Evolutionary conservation across 2,113 vertebrate species (phyloP).

Genomic region (Stomatorhinus ivindoensis): DNA sequence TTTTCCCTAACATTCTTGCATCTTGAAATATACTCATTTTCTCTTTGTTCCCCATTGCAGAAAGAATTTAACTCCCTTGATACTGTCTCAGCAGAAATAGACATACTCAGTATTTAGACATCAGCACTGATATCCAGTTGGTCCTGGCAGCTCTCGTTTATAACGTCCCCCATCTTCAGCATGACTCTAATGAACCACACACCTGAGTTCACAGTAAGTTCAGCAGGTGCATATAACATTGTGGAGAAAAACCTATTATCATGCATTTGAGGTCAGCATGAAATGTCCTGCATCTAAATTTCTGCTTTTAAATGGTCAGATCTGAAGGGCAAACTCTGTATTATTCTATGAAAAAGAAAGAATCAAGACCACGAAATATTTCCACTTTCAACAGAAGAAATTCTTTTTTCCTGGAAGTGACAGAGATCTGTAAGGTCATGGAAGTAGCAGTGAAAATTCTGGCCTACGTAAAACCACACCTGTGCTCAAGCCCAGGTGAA

Average conservation of each 20-base stretch:
- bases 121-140: not conserved
- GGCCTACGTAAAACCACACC: not conserved
- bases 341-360: not conserved
- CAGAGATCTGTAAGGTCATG: not conserved
- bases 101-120: not conserved
- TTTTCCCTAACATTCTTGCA: not conserved
- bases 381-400: not conserved
- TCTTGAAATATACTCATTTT: not conserved
- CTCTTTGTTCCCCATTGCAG: not conserved
- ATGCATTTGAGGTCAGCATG: not conserved
- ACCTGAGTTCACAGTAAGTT: constrained; percentile 15
- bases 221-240: not conserved
- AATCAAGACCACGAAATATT: not conserved
- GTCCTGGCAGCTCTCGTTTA: not conserved
- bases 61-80: not conserved
- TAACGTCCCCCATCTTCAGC: not conserved
- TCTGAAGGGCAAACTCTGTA: not conserved
- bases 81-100: not conserved
- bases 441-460: not conserved
- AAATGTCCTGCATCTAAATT: not conserved
- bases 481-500: constrained; percentile 6
- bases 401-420: not conserved
- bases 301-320: not conserved
- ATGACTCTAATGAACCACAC: not conserved
- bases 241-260: not conserved